Evolutionary conservation across 2,113 vertebrate genomes (phyloP).

Genomic region (Albula goreensis): DNA sequence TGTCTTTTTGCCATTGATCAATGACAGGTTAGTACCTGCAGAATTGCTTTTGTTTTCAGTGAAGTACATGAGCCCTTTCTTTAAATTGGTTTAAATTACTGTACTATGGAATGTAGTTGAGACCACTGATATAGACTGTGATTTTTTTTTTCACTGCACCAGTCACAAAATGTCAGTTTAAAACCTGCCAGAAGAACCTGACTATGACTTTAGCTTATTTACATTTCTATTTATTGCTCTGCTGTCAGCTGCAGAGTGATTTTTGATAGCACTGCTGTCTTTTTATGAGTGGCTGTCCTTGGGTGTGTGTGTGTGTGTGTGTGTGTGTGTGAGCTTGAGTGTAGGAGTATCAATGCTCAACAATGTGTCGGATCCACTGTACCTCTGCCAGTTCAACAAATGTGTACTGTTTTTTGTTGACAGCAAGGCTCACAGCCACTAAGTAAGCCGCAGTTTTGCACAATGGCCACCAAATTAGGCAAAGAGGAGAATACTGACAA

Average conservation of each 20-base stretch:
- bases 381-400: background rate
- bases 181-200: background rate
- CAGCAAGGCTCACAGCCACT: background rate
- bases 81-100: background rate
- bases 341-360: background rate
- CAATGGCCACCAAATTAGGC: background rate
- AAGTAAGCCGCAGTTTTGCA: background rate
- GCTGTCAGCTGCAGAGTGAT: background rate
- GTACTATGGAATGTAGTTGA: background rate
- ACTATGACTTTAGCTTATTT: background rate
- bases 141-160: background rate
- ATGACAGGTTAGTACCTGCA: background rate
- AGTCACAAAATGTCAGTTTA: background rate
- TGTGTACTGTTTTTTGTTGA: background rate
- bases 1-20: background rate
- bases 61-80: background rate
- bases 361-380: background rate
- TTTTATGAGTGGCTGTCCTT: background rate
- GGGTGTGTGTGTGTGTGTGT: background rate
- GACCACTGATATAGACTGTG: background rate
- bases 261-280: background rate
- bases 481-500: too few species aligned
- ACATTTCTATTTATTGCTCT: background rate
- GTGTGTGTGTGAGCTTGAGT: background rate
- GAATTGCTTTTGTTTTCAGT: background rate